Percentiles rank a stretch among this genome's conserved stretches.
These are phyloP conservation scores for Regulus satrapa DNA, from an alignment of 2,113 vertebrate species.

Conservation along the genomic window DNA sequence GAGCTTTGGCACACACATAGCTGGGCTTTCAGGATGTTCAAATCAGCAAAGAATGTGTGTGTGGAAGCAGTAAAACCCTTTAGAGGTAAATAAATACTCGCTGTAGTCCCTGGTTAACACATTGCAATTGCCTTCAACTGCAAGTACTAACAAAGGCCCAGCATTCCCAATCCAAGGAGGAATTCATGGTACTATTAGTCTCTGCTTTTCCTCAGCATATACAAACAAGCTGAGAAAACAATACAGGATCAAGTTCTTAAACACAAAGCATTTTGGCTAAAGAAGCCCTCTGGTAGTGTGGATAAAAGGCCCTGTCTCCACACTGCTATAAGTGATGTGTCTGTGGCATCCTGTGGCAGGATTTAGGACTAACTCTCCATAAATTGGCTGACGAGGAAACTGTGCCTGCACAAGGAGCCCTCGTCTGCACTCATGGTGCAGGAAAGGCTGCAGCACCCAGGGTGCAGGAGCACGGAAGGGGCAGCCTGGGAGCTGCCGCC, in stretches of 20 bases:
- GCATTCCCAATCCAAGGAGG: neutral
- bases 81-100: constrained; percentile 20
- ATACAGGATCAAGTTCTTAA: neutral
- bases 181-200: neutral
- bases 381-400: neutral
- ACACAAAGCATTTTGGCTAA: neutral
- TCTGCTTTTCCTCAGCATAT: neutral
- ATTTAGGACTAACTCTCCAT: neutral
- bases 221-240: neutral
- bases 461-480: neutral
- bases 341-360: neutral
- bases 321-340: rapidly evolving
- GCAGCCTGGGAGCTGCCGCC: rapidly evolving
- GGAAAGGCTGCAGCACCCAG: neutral
- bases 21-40: constrained; percentile 21
- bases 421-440: rapidly evolving
- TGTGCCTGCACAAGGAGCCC: neutral
- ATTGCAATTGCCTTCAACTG: neutral
- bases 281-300: neutral
- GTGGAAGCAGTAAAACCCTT: constrained; percentile 48
- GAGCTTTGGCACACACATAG: neutral
- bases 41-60: constrained; percentile 34
- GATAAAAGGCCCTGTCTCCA: neutral
- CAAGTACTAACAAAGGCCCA: neutral
- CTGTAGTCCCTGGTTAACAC: neutral